Evolutionary conservation across 2,888 invertebrate genomes (phyloP).

Genomic region (Acleris emargana): DNA sequence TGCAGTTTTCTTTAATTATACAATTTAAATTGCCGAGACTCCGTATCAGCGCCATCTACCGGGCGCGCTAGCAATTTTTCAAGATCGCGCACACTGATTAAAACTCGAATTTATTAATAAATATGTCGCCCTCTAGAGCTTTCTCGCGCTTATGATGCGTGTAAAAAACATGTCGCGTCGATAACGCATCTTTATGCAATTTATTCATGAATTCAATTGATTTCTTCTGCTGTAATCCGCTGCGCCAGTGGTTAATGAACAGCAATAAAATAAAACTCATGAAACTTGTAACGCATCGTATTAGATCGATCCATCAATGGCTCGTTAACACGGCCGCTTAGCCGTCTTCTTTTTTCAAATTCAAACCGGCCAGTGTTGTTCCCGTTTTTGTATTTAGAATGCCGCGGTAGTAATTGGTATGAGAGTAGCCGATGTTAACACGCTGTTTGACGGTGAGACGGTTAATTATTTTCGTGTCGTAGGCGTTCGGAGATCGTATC

Average conservation of each 20-base stretch:
- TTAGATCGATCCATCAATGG: conserved; percentile 78
- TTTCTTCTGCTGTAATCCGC: conserved; percentile 67
- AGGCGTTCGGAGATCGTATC: conserved; percentile 75
- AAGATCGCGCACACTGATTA: conserved; percentile 71
- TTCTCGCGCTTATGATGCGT: conserved; percentile 62
- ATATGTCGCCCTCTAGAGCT: conserved; percentile 56
- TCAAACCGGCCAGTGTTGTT: conserved; percentile 67
- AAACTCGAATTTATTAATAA: conserved; percentile 73
- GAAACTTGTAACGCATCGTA: conserved; percentile 62
- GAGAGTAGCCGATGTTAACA: conserved; percentile 81
- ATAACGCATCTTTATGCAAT: conserved; percentile 74
- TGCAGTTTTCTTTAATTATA: conserved; percentile 78
- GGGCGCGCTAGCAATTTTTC: conserved; percentile 69
- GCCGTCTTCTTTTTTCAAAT: conserved; percentile 56
- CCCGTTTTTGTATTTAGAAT: conserved; percentile 62
- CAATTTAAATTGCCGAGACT: conserved; percentile 72
- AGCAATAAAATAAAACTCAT: conserved; percentile 57
- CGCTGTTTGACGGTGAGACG: conserved; percentile 74
- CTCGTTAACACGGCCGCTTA: conserved; percentile 75
- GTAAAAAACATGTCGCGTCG: conserved; percentile 73
- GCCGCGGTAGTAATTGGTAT: conserved; percentile 80
- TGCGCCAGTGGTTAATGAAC: conserved; percentile 51
- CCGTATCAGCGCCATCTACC: conserved; percentile 68
- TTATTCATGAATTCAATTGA: conserved; percentile 79
- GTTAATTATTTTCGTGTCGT: conserved; percentile 82